These are phyloP conservation scores for Corbicula japonica DNA, from an alignment of 2,888 invertebrate species.

Conservation along the genomic window DNA sequence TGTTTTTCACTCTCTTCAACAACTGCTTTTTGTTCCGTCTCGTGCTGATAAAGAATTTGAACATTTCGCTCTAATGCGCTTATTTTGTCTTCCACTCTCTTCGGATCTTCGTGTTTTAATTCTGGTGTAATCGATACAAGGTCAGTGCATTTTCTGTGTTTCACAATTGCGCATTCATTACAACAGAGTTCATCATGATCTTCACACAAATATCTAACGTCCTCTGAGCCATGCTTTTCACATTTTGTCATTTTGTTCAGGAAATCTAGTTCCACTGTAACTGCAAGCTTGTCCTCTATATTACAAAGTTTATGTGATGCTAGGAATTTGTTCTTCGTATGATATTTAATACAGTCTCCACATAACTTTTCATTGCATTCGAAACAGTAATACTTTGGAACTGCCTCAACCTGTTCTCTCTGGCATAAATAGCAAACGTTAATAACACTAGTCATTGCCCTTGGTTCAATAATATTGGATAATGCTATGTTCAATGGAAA, in stretches of 20 bases:
- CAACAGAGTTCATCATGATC: constrained; percentile 3
- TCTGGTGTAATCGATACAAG: too few species aligned
- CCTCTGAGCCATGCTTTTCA: neutral
- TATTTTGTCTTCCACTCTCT: too few species aligned
- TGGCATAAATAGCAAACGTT: neutral
- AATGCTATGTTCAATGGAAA: constrained; percentile 1
- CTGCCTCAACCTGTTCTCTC: too few species aligned
- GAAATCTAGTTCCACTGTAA: neutral
- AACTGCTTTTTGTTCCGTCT: too few species aligned
- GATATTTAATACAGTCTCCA: neutral
- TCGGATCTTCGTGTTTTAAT: too few species aligned
- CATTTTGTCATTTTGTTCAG: neutral
- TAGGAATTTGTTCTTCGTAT: neutral
- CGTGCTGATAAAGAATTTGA: too few species aligned
- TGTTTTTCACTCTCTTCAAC: too few species aligned
- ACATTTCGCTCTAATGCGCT: too few species aligned
- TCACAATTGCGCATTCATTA: neutral
- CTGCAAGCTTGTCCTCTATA: neutral
- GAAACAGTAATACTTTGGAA: neutral
- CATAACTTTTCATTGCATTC: neutral
- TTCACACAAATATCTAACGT: neutral
- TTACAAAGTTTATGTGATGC: neutral
- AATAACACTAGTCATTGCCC: neutral
- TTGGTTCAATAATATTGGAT: neutral
- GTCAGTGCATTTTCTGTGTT: constrained; percentile 9